These are phyloP conservation scores for Drosophila lacicola DNA, from an alignment of 2,888 invertebrate genomes.

Conservation along the genomic window DNA sequence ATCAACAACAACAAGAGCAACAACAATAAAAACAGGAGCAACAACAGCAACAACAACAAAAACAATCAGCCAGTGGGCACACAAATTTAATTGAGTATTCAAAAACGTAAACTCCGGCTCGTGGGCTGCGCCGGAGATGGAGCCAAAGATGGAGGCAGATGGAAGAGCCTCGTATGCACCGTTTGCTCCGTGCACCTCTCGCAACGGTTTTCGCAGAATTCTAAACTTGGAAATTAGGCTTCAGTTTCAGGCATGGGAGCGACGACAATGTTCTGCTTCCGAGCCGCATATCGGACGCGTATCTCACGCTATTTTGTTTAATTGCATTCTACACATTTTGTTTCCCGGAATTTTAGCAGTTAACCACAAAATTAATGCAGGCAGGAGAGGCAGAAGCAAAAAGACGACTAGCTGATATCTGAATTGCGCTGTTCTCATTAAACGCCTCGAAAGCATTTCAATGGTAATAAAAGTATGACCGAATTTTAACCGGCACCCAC, in stretches of 20 bases:
- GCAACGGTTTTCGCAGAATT: constrained; percentile 73
- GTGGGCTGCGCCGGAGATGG: constrained; percentile 18
- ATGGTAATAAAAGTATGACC: constrained; percentile 53
- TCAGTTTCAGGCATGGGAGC: constrained; percentile 49
- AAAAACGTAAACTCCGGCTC: constrained; percentile 69
- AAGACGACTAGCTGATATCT: constrained; percentile 6
- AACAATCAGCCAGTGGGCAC: constrained; percentile 57
- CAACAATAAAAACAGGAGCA: constrained; percentile 33
- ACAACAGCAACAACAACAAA: constrained; percentile 35
- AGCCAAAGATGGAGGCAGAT: constrained; percentile 24
- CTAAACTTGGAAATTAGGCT: constrained; percentile 82
- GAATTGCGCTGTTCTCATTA: constrained; percentile 44
- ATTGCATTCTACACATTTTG: constrained; percentile 77
- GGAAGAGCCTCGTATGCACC: constrained; percentile 14
- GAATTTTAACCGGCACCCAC: constrained; percentile 40
- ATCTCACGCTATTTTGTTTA: constrained; percentile 81
- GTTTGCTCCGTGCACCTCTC: constrained; percentile 27
- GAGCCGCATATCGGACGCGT: constrained; percentile 71
- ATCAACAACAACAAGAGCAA: constrained; percentile 26
- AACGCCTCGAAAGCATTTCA: constrained; percentile 44
- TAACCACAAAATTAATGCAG: constrained; percentile 76
- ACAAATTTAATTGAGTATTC: constrained; percentile 80
- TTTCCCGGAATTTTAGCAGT: constrained; percentile 71
- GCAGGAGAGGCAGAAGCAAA: constrained; percentile 28
- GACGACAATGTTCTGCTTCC: constrained; percentile 67